A percentile compares a stretch with the other conserved stretches of the same genome.
These are phyloP conservation scores for Dorcus hopei DNA, from an alignment of 2,888 invertebrate genomes.

Conservation along the genomic window DNA sequence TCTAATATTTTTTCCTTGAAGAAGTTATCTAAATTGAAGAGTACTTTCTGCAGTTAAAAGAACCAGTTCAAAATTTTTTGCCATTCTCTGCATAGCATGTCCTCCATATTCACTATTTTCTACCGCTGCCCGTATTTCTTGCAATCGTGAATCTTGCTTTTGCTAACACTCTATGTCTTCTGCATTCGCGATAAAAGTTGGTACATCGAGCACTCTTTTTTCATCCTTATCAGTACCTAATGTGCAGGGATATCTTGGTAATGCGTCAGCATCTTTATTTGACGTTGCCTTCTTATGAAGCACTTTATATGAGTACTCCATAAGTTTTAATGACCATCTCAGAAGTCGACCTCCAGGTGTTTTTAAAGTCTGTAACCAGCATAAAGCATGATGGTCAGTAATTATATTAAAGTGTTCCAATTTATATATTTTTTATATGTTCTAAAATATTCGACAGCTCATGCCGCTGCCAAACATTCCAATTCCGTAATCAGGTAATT, in stretches of 20 bases:
- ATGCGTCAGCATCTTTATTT: constrained; percentile 13
- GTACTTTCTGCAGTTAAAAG: no score
- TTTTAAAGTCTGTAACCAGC: constrained; percentile 13
- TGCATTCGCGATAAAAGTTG: no score
- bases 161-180: no score
- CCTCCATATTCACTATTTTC: no score
- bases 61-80: no score
- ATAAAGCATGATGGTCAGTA: constrained; percentile 15
- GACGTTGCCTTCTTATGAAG: constrained; percentile 15
- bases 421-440: constrained; percentile 6
- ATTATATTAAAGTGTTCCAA: neutral
- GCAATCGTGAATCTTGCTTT: no score
- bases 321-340: constrained; percentile 19
- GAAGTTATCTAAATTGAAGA: no score
- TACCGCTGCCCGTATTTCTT: no score
- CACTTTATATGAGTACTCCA: constrained; percentile 19
- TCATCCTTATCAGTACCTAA: no score
- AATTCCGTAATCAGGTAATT: constrained; percentile 41
- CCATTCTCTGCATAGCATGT: no score
- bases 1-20: no score
- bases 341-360: constrained; percentile 15
- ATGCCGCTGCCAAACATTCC: constrained; percentile 38
- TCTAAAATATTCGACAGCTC: constrained; percentile 7
- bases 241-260: constrained; percentile 2
- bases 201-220: no score